These are phyloP conservation scores for Epinephelus moara DNA, from an alignment of 2,113 vertebrate genomes.

Conservation along the genomic window DNA sequence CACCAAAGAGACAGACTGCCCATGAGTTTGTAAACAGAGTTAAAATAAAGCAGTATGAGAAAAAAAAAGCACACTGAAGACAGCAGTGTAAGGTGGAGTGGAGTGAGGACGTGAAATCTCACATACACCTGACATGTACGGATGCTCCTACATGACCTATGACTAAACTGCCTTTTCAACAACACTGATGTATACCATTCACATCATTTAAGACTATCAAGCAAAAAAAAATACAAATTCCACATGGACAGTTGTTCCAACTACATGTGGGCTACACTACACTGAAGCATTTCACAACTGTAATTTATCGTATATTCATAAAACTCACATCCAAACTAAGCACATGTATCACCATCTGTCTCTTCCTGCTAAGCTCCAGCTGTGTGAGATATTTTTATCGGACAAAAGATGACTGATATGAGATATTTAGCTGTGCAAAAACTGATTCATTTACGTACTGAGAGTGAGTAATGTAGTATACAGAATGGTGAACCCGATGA, in stretches of 20 bases:
- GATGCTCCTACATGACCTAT: slow-evolving; percentile 31
- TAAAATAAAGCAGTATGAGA: slow-evolving; percentile 19
- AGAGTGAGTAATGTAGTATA: not conserved
- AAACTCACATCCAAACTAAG: slow-evolving; percentile 21
- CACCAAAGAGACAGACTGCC: not conserved
- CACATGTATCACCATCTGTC: not conserved
- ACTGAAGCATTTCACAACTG: slow-evolving; percentile 15
- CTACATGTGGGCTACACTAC: not conserved
- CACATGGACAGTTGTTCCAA: slow-evolving; percentile 16
- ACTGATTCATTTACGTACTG: not conserved
- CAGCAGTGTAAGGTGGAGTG: slow-evolving; percentile 48
- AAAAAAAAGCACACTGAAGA: slow-evolving; percentile 31
- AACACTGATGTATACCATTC: slow-evolving; percentile 12
- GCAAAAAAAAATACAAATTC: not conserved
- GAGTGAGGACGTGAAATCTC: slow-evolving; percentile 73
- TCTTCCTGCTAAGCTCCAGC: not conserved
- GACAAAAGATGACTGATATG: not conserved
- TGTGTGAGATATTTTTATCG: not conserved
- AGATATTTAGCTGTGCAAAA: not conserved
- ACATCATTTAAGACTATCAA: slow-evolving; percentile 15
- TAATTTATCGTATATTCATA: slow-evolving; percentile 12
- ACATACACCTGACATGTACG: slow-evolving; percentile 63
- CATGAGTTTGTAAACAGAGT: not conserved
- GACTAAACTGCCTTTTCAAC: slow-evolving; percentile 30
- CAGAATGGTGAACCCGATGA: not conserved